A percentile compares a stretch with the other conserved stretches of the same genome.
phyloP scores from a whole-genome alignment of 2,888 invertebrate genomes.

The Pristionchus maxplancki region DNA sequence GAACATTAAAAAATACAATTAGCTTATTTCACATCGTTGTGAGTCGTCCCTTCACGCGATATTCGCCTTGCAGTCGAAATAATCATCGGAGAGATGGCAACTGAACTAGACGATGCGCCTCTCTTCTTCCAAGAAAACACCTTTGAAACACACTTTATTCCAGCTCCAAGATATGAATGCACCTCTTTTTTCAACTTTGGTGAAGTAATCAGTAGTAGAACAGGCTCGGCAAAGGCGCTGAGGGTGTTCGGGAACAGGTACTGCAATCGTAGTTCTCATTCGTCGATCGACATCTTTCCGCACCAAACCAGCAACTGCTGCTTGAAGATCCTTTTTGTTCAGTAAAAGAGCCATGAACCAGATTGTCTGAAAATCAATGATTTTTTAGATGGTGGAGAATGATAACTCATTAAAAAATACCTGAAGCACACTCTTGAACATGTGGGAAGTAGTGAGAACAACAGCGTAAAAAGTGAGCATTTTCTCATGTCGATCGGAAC shows the following conservation, averaged over 20 bases:
- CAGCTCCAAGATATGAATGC: not conserved
- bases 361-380: not conserved
- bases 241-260: conserved; percentile 1
- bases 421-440: not conserved
- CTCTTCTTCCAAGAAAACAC: not conserved
- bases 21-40: too few relatives aligned
- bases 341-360: not conserved
- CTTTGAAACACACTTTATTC: not conserved
- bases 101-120: too few relatives aligned
- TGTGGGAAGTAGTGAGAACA: not conserved
- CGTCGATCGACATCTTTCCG: too few relatives aligned
- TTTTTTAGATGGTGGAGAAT: not conserved
- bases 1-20: too few relatives aligned
- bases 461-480: not conserved
- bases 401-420: not conserved
- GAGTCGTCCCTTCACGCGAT: too few relatives aligned
- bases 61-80: too few relatives aligned
- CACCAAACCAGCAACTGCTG: not conserved
- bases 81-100: too few relatives aligned
- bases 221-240: not conserved
- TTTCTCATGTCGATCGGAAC: not conserved
- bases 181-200: not conserved
- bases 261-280: too few relatives aligned
- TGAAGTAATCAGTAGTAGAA: not conserved
- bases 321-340: not conserved